These are phyloP conservation scores for Amitus sp. DNA, from an alignment of 2,888 invertebrate genomes.

Conservation along the genomic window DNA sequence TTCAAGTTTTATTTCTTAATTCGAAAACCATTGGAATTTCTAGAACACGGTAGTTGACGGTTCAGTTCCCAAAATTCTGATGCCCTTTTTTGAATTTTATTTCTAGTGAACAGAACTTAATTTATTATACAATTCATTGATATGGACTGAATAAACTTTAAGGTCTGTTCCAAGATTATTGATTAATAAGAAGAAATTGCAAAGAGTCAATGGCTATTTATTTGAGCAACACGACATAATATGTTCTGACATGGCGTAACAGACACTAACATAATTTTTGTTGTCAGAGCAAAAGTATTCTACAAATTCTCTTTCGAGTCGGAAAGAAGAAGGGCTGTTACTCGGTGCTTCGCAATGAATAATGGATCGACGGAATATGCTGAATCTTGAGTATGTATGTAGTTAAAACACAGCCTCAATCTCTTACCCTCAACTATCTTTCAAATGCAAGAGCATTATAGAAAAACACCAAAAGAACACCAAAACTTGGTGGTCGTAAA, in stretches of 20 bases:
- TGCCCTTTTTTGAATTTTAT: no score
- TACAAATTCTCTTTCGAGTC: slow-evolving; percentile 35
- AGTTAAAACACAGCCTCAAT: slow-evolving; percentile 37
- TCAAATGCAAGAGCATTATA: slow-evolving; percentile 17
- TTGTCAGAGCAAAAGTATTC: slow-evolving; percentile 19
- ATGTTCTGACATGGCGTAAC: slow-evolving; percentile 1
- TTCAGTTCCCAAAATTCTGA: no score
- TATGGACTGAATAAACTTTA: no score
- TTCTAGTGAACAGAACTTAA: no score
- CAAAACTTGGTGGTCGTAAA: no score
- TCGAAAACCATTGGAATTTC: no score
- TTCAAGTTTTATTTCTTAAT: no score
- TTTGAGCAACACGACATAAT: neutral
- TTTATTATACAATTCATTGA: no score
- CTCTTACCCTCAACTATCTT: slow-evolving; percentile 31
- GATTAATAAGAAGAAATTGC: no score
- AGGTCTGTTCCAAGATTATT: no score
- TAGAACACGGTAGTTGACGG: no score
- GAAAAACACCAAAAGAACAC: slow-evolving; percentile 23
- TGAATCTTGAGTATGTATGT: slow-evolving; percentile 53
- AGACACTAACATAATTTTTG: slow-evolving; percentile 17
- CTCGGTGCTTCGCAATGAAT: slow-evolving; percentile 51
- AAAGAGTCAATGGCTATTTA: no score
- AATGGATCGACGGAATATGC: slow-evolving; percentile 57
- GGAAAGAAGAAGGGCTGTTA: slow-evolving; percentile 55